Base-by-base conservation (phyloP, 2,113 vertebrate genomes). In the Cercocebus atys region DNA sequence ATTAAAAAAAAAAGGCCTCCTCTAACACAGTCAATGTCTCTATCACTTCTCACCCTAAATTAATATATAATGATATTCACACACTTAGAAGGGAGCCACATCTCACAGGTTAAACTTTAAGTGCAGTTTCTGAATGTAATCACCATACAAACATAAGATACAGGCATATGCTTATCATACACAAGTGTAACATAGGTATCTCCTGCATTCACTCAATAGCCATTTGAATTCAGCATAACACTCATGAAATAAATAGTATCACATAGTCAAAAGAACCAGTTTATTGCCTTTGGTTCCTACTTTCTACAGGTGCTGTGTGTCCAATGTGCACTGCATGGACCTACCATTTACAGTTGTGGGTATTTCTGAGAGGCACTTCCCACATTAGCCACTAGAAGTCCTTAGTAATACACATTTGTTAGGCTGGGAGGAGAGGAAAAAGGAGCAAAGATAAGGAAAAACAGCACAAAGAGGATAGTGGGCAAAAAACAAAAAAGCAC, bases 331-430 rank as follows among this genome's bases (percentile, higher is more conserved):
- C 1, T 8, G 6, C 22, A n/a, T 6, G 45, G 25, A 73, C 45
- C 2, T 5, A n/a, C 3, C 32, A 72, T 12, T 93, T 52, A 11
- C 35, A 64, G 0, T 8, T 50, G n/a, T 61, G 75, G 90, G 25
- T 23, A 25, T 50, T 86, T 87, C 92, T 90, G 70, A 68, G 52
- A 68, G 35, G 90, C 66, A 95, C 40, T 98, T 98, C 96, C 95
- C 90, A 66, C 13, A 35, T 82, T 20, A 90, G 90, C 97, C 97
- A 90, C 97, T 96, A 98, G 98, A 97, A 97, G 97, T 97, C 97
- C 96, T 95, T 96, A 96, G 97, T 27, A 82, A 95, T 40, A 88
- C 95, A 92, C 72, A 57, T 68, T 92, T 92, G 79, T 68, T 18
- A 59, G 70, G 75, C 43, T 52, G 59, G 68, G 55, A 79, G 23